Conservation (phyloP, 2,113 vertebrate species). For the Oenanthe oenanthe region DNA sequence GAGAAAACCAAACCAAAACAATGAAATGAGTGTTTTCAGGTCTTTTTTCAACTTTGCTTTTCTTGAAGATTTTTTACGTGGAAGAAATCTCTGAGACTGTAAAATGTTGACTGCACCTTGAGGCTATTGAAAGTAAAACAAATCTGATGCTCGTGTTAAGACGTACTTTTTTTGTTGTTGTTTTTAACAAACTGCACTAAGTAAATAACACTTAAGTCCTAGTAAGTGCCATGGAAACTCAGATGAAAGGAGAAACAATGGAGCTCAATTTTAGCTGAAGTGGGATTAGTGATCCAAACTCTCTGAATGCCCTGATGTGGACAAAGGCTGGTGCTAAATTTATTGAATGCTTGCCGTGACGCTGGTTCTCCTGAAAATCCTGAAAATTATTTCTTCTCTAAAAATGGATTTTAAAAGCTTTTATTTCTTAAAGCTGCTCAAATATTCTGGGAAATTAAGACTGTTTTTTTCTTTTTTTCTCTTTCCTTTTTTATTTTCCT, state of each 20-base stretch:
- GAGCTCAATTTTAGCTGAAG: constrained; percentile 51
- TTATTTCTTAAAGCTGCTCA: background rate
- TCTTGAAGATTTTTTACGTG: background rate
- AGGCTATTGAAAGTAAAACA: background rate
- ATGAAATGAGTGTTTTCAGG: background rate
- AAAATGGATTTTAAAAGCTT: background rate
- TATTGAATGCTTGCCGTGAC: background rate
- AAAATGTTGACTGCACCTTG: background rate
- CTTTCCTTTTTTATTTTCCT: too few species aligned
- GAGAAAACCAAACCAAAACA: background rate
- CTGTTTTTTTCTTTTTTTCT: rapidly evolving
- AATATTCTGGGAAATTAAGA: background rate
- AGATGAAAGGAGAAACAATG: constrained; percentile 53
- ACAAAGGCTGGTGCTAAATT: background rate
- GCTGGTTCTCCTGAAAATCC: background rate
- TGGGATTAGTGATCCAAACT: constrained; percentile 37
- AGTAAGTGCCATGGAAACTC: constrained; percentile 49
- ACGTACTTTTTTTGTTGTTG: background rate
- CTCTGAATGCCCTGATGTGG: background rate
- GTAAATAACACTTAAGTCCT: constrained; percentile 53
- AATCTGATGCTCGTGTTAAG: background rate
- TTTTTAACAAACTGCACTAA: constrained; percentile 21
- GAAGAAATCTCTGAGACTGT: background rate
- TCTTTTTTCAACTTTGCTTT: constrained; percentile 60
- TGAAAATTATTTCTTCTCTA: background rate